Base-by-base conservation (phyloP, 2,797 vertebrate genomes). In the Adelosebastes latens region DNA sequence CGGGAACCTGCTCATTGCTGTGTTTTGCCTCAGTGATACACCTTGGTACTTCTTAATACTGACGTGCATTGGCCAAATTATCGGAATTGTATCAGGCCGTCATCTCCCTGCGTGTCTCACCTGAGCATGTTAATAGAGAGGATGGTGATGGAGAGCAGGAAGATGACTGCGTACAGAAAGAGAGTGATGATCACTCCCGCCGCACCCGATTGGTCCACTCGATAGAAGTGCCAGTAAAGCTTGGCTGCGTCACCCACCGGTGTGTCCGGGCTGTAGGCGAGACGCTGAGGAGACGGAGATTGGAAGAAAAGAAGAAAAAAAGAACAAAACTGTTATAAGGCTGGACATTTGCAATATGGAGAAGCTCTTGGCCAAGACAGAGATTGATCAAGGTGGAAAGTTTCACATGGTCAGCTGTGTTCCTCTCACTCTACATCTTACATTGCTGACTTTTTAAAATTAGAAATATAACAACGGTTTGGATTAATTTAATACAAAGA, bases 231-330 rank as follows among this genome's bases (percentile, higher is more conserved):
- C 98, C 98, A 98, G 88, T 97, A 98, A 42, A 99, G 96, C 80
- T 99, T 99, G 42, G 97, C 96, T 32, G 96, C 97, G 16, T 99
- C 98, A 6, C 96, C 98, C 64, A 96, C 93, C 6, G 97, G 96
- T 65, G 90, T 87, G 20, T 97, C 96, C 9, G 93, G 89, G 32
- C 91, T 95, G 88, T 95, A 95, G 58, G 91, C 81, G 68, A 99
- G 94, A 81, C 87, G 87, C 98, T 99, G 92, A 63, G 68, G 62
- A 87, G 55, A 83, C 49, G 79, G 6, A 53, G 36, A 77, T 71
- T 55, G 11, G 65, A 61, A 67, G 4, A 60, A 72, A 60, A 72
- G 8, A 34, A 3, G 2, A 20, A 62, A 36, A 56, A 49, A 71
- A 12, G 83, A 62, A 22, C 24, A 52, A 46, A 69, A 75, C 6